Percentiles rank a stretch among this genome's conserved stretches.
Conservation (phyloP, 2,113 vertebrate species). For the Aspidoscelis tigris region DNA sequence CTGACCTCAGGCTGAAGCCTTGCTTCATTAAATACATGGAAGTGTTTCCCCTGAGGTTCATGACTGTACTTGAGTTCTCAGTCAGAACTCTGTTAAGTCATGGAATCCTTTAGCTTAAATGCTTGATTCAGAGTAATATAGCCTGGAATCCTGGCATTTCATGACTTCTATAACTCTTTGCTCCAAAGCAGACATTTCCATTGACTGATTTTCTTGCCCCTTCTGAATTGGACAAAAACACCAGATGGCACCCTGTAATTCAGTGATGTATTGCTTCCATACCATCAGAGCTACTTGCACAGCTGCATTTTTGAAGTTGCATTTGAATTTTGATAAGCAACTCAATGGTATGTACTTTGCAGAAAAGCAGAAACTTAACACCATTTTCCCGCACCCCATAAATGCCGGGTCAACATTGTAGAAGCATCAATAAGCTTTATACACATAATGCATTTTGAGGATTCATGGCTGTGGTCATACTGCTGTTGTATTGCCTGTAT, state of each 20-base stretch:
- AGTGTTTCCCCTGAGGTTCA: background rate
- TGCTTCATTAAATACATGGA: background rate
- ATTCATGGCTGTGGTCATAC: background rate
- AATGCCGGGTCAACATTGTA: background rate
- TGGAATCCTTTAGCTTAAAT: background rate
- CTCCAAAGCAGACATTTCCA: background rate
- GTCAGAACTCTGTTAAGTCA: too few relatives aligned
- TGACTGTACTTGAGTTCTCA: background rate
- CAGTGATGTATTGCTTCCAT: background rate
- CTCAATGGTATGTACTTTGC: too few relatives aligned
- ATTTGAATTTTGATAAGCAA: background rate
- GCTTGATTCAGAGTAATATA: background rate
- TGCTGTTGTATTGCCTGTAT: too few relatives aligned
- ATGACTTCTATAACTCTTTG: background rate
- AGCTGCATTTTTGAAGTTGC: background rate
- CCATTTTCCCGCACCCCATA: background rate
- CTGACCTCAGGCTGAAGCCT: background rate
- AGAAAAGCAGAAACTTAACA: too few relatives aligned
- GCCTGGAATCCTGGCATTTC: background rate
- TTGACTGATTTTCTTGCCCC: background rate
- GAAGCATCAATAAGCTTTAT: background rate
- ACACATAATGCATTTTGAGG: slow-evolving; percentile 35
- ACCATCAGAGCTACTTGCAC: background rate
- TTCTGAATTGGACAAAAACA: background rate
- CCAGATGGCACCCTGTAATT: background rate